Conservation (phyloP, 2,797 vertebrate species). For the Buphagus erythrorhynchus region DNA sequence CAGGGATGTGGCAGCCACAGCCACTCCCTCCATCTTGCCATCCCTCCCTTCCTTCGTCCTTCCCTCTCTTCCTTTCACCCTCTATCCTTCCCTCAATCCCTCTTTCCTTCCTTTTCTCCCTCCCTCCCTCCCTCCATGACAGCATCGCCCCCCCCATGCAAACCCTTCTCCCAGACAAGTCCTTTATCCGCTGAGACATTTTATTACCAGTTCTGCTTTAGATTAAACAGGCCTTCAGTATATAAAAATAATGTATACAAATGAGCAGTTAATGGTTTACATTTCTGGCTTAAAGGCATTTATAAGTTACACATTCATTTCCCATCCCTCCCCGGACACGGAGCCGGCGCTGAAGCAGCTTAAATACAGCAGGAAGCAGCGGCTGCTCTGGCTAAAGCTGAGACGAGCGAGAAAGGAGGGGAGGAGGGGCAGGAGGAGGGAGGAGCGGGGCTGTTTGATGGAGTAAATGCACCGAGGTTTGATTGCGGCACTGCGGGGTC, state of each 20-base stretch:
- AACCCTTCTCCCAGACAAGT: neutral
- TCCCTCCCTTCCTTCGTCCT: neutral
- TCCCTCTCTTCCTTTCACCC: too few species aligned
- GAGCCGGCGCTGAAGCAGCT: neutral
- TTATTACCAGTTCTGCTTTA: conserved; percentile 55
- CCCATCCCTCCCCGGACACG: neutral
- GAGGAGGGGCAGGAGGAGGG: neutral
- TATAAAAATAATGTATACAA: conserved; percentile 76
- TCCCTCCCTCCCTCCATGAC: neutral
- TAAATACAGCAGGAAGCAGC: conserved; percentile 36
- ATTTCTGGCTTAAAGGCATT: conserved; percentile 47
- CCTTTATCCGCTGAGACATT: neutral
- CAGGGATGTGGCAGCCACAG: neutral
- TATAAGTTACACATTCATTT: conserved; percentile 47
- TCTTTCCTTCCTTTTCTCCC: neutral
- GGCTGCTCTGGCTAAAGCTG: neutral
- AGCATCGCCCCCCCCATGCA: neutral
- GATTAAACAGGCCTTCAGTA: conserved; percentile 18
- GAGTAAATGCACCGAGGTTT: neutral
- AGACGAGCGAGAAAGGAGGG: neutral
- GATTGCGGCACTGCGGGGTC: neutral
- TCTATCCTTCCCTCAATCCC: neutral
- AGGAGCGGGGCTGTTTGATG: neutral
- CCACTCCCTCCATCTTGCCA: neutral
- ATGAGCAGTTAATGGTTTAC: conserved; percentile 33